Base-by-base conservation (phyloP, 2,888 invertebrate genomes). In the Amphipoea lucens region DNA sequence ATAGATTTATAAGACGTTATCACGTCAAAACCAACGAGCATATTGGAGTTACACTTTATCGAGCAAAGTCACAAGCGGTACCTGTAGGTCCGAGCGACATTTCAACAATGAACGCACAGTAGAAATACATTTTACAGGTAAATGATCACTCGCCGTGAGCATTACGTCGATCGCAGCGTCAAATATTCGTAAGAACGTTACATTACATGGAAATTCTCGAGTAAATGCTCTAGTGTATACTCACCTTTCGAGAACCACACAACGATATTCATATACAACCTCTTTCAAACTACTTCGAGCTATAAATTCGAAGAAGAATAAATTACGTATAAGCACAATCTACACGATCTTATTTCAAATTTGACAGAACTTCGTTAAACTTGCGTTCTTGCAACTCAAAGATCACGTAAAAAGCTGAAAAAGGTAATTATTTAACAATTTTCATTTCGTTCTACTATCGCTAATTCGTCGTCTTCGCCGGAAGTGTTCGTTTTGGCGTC, bases 401-500 rank as follows among this genome's bases (percentile, higher is more conserved):
- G 51, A 60, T 20, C 74, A 72, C 65, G 51, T 62, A 51, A 57
- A 60, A 79, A 68, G 54, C 42, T 42, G n/a, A 70, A n/a, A 68
- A 86, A 86, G 84, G 87, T 88, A 85, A 67, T 71, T 77, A 69
- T 70, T 78, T 88, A 90, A 67, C 81, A 89, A 81, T 91, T 90
- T 76, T 95, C 94, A 85, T 90, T 94, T 84, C 89, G 91, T 88
- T 96, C 96, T 4, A 96, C 93, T 87, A 96, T 96, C 60, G 96
- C 96, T 87, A 97, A 88, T 89, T 96, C 96, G 60, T 97, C 96
- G 4, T 96, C 96, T 90, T 96, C 96, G 3, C 95, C 96, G 0
- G 96, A 96, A 0, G 96, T 96, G 75, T 96, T 96, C 0, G 95
- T 95, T 94, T 96, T 96, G 1, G 92, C 93, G 72, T 96, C 96